A percentile compares a stretch with the other conserved stretches of the same genome.
These are phyloP conservation scores for Carassius auratus DNA, from an alignment of 2,113 vertebrate species.

Conservation along the genomic window DNA sequence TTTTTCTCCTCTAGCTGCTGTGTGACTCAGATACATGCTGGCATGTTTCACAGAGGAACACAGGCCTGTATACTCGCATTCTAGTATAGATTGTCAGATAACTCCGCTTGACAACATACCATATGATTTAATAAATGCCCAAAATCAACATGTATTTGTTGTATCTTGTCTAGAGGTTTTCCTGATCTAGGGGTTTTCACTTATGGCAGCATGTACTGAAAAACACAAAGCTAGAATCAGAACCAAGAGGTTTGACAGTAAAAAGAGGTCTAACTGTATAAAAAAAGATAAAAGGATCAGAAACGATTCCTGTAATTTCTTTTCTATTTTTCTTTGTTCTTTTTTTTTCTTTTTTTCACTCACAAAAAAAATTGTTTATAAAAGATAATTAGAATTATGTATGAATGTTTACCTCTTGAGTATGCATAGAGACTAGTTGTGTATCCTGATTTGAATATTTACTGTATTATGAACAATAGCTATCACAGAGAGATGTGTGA, in stretches of 20 bases:
- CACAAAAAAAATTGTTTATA: conserved; percentile 76
- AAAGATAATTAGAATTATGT: conserved; percentile 79
- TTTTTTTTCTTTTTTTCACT: conserved; percentile 71
- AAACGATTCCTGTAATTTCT: conserved; percentile 52
- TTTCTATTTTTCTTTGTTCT: conserved; percentile 55
- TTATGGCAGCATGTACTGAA: conserved; percentile 42
- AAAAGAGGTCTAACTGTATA: conserved; percentile 41
- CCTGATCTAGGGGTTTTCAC: not conserved
- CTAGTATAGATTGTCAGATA: conserved; percentile 15
- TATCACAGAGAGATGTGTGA: conserved; percentile 80
- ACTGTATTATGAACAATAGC: conserved; percentile 78
- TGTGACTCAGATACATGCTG: conserved; percentile 46
- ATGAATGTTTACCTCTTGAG: conserved; percentile 80
- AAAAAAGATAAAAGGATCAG: not conserved
- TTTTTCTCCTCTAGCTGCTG: conserved; percentile 41
- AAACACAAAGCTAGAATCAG: conserved; percentile 26
- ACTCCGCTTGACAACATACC: not conserved
- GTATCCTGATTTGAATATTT: conserved; percentile 85
- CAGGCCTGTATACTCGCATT: conserved; percentile 31
- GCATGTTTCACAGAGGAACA: conserved; percentile 37
- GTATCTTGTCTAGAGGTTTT: conserved; percentile 23
- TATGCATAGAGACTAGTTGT: conserved; percentile 83
- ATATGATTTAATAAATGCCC: conserved; percentile 38
- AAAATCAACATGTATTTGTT: conserved; percentile 33
- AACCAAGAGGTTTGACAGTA: conserved; percentile 28